Evolutionary conservation across 2,113 vertebrate genomes (phyloP).

Genomic region (Coptodon bakossiorum): DNA sequence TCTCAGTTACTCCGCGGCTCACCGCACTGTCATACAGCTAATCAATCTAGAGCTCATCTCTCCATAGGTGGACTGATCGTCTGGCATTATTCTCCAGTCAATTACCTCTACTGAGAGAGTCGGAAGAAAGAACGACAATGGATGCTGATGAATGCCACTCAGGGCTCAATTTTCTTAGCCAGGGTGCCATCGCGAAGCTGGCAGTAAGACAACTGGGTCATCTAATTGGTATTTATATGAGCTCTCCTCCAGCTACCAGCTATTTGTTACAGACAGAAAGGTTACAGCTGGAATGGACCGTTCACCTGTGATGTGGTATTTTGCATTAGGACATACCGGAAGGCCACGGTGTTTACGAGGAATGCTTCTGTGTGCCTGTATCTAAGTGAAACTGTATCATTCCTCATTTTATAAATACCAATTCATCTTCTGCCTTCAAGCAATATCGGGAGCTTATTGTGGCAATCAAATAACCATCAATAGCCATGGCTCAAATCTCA

Average conservation of each 20-base stretch:
- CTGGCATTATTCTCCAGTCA: slow-evolving; percentile 68
- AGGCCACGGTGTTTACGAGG: neutral
- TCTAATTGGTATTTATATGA: slow-evolving; percentile 71
- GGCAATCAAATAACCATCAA: neutral
- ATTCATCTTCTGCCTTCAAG: neutral
- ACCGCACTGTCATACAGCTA: neutral
- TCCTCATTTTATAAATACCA: neutral
- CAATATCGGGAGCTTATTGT: neutral
- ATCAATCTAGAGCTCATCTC: slow-evolving; percentile 60
- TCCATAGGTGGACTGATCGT: slow-evolving; percentile 61
- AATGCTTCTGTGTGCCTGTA: neutral
- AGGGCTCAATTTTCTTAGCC: slow-evolving; percentile 60
- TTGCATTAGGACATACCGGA: slow-evolving; percentile 10
- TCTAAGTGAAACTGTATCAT: neutral
- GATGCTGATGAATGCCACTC: slow-evolving; percentile 67
- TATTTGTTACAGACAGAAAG: slow-evolving; percentile 58
- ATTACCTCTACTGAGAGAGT: slow-evolving; percentile 63
- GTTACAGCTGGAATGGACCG: slow-evolving; percentile 50
- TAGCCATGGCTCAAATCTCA: neutral
- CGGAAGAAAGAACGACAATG: slow-evolving; percentile 59
- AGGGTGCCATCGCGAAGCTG: slow-evolving; percentile 39
- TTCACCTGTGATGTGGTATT: slow-evolving; percentile 22
- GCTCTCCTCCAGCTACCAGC: slow-evolving; percentile 38
- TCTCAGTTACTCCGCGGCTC: slow-evolving; percentile 20
- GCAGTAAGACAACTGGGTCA: slow-evolving; percentile 66